Conservation (phyloP, 2,113 vertebrate genomes). For the Choloepus hoffmanni region DNA sequence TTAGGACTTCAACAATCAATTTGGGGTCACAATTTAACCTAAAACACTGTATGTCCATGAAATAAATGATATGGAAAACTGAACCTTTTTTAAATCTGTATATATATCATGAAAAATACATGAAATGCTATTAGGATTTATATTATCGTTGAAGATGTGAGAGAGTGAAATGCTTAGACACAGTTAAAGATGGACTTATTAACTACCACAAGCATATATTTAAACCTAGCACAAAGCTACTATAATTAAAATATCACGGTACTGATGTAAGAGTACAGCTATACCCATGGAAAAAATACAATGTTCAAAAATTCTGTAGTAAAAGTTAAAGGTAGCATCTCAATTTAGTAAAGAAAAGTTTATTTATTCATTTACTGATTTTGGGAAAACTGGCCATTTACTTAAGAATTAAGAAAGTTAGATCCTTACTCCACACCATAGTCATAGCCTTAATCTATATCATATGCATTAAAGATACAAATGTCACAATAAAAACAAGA, state of each 20-base stretch:
- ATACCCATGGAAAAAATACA: not conserved
- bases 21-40: too few relatives aligned
- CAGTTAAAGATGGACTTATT: not conserved
- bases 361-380: not conserved
- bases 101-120: not conserved
- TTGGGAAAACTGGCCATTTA: not conserved
- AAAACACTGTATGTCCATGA: not conserved
- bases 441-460: not conserved
- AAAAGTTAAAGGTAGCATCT: not conserved
- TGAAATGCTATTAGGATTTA: not conserved
- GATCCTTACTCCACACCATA: not conserved
- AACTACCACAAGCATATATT: slow-evolving; percentile 4
- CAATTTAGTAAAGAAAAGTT: not conserved
- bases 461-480: not conserved
- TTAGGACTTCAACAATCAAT: too few relatives aligned
- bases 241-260: slow-evolving; percentile 23
- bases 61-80: not conserved
- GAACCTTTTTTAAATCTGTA: not conserved
- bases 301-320: slow-evolving; percentile 2
- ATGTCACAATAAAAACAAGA: not conserved
- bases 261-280: not conserved
- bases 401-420: slow-evolving; percentile 20
- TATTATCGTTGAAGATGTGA: not conserved
- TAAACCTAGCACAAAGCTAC: not conserved
- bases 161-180: not conserved